Conservation (phyloP, 2,797 vertebrate species). For the Melanitta fusca region DNA sequence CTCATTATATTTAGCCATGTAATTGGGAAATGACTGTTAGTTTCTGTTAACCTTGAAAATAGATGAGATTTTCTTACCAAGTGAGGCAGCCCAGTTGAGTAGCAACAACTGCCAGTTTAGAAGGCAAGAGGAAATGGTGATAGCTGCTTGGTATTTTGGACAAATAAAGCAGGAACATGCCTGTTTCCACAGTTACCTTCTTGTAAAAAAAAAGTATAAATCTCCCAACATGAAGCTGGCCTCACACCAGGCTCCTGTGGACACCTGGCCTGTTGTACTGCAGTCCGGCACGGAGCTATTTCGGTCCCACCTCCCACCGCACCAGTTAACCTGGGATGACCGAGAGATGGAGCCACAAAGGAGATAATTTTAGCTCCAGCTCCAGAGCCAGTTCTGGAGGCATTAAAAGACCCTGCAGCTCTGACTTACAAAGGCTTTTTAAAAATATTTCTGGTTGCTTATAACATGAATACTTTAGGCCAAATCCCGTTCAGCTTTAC, state of each 20-base stretch:
- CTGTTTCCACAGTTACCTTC: background rate
- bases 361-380: background rate
- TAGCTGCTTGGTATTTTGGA: background rate
- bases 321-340: background rate
- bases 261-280: background rate
- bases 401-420: background rate
- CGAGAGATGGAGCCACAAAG: background rate
- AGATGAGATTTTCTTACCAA: background rate
- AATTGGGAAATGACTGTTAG: slow-evolving; percentile 50
- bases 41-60: slow-evolving; percentile 44
- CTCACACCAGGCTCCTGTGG: background rate
- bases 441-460: background rate
- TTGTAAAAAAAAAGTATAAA: background rate
- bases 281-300: background rate
- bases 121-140: background rate
- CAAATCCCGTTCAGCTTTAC: background rate
- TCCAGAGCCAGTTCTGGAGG: slow-evolving; percentile 27
- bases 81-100: background rate
- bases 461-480: background rate
- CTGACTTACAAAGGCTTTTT: background rate
- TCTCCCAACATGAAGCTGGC: background rate
- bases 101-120: background rate
- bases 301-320: background rate
- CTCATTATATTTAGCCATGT: slow-evolving; percentile 58
- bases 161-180: background rate